These are phyloP conservation scores for Porites cylindrica DNA, from an alignment of 92 coral and sea anemone genomes.

Conservation along the genomic window DNA sequence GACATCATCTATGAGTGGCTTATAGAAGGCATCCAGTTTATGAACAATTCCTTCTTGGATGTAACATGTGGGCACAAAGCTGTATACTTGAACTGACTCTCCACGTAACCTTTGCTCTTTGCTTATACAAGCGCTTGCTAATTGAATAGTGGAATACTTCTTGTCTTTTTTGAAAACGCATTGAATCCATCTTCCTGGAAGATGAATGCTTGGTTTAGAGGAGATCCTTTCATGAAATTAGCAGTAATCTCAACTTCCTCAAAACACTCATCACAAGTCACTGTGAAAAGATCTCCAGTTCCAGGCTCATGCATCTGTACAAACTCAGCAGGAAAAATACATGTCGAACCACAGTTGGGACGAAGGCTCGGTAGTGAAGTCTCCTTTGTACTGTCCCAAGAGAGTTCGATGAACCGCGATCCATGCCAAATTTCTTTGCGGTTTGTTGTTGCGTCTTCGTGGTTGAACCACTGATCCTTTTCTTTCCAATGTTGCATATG, in stretches of 20 bases:
- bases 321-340: background rate
- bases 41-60: slow-evolving; percentile 61
- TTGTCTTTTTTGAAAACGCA: slow-evolving; percentile 18
- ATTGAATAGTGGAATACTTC: slow-evolving; percentile 1
- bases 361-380: slow-evolving; percentile 11
- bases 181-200: slow-evolving; percentile 37
- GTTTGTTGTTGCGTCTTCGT: background rate
- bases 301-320: background rate
- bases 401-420: slow-evolving; percentile 30
- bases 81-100: too few species aligned
- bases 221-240: slow-evolving; percentile 15
- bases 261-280: slow-evolving; percentile 6
- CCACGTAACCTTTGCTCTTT: too few species aligned
- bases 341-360: slow-evolving; percentile 15
- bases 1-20: slow-evolving; percentile 59
- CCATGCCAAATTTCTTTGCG: slow-evolving; percentile 50
- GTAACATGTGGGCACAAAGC: slow-evolving; percentile 6
- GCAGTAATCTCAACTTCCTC: background rate
- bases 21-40: slow-evolving; percentile 63
- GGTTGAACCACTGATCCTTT: slow-evolving; percentile 41
- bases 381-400: slow-evolving; percentile 29
- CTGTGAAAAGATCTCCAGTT: background rate
- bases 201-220: slow-evolving; percentile 27
- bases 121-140: too few species aligned
- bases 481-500: slow-evolving; percentile 49